phyloP scores from a whole-genome alignment of 2,888 invertebrate genomes.

The Synergus japonicus region DNA sequence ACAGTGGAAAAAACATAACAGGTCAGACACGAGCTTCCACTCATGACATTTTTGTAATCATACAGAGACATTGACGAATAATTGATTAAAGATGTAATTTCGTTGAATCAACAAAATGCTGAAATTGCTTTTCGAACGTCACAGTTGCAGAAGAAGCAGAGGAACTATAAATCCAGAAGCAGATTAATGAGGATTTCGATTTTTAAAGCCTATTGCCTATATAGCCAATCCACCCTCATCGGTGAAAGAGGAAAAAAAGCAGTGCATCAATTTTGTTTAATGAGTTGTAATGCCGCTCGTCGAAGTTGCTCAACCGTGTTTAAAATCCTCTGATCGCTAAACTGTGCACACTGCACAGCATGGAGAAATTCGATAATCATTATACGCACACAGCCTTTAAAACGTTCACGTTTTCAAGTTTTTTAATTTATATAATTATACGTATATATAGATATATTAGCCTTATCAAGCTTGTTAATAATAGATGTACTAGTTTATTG shows the following conservation, averaged over 20 bases:
- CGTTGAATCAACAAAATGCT: not conserved
- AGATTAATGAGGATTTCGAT: not conserved
- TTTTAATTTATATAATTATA: not conserved
- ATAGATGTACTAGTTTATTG: no score
- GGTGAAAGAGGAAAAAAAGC: constrained; percentile 11
- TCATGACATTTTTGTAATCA: not conserved
- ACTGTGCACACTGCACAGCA: not conserved
- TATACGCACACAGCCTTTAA: not conserved
- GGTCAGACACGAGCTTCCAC: not conserved
- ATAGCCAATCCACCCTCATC: not conserved
- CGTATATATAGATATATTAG: no score
- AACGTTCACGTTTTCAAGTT: not conserved
- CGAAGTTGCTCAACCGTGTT: constrained; percentile 56
- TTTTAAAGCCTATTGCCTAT: constrained; percentile 6
- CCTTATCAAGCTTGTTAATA: no score
- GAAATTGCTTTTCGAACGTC: not conserved
- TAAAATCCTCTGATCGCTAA: constrained; percentile 41
- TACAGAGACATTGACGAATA: not conserved
- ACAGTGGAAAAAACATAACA: not conserved
- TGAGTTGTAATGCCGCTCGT: constrained; percentile 59
- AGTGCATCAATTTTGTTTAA: constrained; percentile 59
- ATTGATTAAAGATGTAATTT: not conserved
- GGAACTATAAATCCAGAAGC: not conserved
- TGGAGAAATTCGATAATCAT: constrained; percentile 20
- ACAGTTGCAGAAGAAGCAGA: not conserved